These are phyloP conservation scores for Thelaira solivaga DNA, from an alignment of 2,888 invertebrate species.

Conservation along the genomic window DNA sequence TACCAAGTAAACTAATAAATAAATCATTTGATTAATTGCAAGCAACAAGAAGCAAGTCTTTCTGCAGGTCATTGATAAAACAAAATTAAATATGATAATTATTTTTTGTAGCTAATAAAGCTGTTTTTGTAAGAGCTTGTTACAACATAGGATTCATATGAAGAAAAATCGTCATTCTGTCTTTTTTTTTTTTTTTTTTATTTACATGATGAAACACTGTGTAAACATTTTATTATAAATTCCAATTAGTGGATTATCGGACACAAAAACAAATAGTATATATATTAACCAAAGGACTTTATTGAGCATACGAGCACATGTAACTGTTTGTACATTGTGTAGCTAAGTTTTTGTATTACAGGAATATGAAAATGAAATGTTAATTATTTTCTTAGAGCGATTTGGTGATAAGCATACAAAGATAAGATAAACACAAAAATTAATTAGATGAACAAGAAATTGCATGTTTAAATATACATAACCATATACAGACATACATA, in stretches of 20 bases:
- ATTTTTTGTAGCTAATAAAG: no score
- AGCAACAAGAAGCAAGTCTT: no score
- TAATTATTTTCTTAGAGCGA: slow-evolving; percentile 23
- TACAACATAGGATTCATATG: no score
- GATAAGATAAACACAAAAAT: slow-evolving; percentile 39
- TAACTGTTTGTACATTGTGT: not conserved
- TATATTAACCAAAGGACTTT: slow-evolving; percentile 5
- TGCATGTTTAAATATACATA: not conserved
- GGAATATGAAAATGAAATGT: not conserved
- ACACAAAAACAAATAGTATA: not conserved
- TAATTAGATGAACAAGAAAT: slow-evolving; percentile 39
- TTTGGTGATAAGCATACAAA: slow-evolving; percentile 15
- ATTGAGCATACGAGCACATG: not conserved
- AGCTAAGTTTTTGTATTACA: not conserved
- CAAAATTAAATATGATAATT: no score
- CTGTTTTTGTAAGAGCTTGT: no score
- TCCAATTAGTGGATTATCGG: slow-evolving; percentile 30
- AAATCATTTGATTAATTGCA: no score
- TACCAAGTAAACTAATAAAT: no score
- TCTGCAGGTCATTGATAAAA: no score
- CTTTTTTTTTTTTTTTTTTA: not conserved
- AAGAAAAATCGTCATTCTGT: not conserved
- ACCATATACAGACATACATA: no score
- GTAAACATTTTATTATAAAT: slow-evolving; percentile 30
- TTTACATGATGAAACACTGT: not conserved